Percentiles rank a stretch among this genome's conserved stretches.
phyloP scores from a whole-genome alignment of 1,140 invertebrate species.

The Bathynomus jamesi region DNA sequence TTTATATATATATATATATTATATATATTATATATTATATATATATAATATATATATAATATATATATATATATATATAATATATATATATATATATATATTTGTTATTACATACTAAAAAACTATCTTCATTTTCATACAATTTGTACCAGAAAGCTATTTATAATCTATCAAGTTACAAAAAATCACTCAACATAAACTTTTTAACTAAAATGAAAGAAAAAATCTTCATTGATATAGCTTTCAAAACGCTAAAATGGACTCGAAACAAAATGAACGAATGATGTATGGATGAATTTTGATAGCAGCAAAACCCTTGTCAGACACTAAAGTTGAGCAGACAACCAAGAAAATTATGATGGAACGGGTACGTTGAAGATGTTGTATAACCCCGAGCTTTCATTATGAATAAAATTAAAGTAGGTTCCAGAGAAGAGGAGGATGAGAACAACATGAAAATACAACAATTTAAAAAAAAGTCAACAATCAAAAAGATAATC shows the following conservation, averaged over 20 bases:
- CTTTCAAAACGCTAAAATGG: too few relatives aligned
- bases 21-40: not conserved
- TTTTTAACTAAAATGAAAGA: too few relatives aligned
- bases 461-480: slow-evolving; percentile 1
- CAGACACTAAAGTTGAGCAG: not conserved
- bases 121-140: not conserved
- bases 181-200: too few relatives aligned
- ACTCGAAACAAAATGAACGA: too few relatives aligned
- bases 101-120: not conserved
- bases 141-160: not conserved
- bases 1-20: not conserved
- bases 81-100: not conserved
- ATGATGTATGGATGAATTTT: too few relatives aligned
- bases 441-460: not conserved
- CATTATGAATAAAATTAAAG: too few relatives aligned
- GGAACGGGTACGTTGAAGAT: not conserved
- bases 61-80: not conserved
- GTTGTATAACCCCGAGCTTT: too few relatives aligned
- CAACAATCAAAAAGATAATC: not conserved
- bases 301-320: too few relatives aligned
- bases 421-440: too few relatives aligned
- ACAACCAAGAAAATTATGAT: not conserved
- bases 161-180: too few relatives aligned
- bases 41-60: not conserved
- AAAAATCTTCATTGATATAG: too few relatives aligned